Evolutionary conservation across 2,888 invertebrate genomes (phyloP), one percentile per base, ranked within the genome.

Genomic region (Lymantria dispar): DNA sequence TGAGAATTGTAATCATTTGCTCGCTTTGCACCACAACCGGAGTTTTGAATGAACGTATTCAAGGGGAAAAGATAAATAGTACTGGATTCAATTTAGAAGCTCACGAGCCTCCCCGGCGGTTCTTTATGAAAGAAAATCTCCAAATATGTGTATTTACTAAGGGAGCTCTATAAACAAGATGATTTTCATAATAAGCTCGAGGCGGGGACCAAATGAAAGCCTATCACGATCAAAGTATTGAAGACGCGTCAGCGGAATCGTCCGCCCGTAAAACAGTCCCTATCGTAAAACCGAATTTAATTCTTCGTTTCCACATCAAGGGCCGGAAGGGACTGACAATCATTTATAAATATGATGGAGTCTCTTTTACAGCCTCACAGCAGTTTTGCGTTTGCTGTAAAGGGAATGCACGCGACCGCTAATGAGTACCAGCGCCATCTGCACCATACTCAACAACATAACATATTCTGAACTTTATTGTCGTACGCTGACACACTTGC

Each of bases 201-300:
- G 45, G 47, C 58, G 44, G 53, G 60, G 56, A 54, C 53, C 59
- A 61, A 64, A 64, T 66, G 62, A 66, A 65, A 68, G 66, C 66
- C 60, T 68, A 67, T 72, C 64, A 54, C 54, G 58, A 53, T 55
- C 49, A 56, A 58, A 60, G 64, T 64, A 74, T 70, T 58, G 64
- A 48, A 61, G 68, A 51, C 59, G 59, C 62, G 75, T 77, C 78
- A 75, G 76, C 70, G 55, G 62, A 55, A 48, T 63, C 60, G 65
- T 53, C 49, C 54, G 56, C 68, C 5, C 76, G 68, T 75, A 72
- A 72, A 78, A 73, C 68, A 62, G 72, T 64, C 67, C 70, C 65
- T 56, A 67, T 76, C 76, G 70, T 71, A 71, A 74, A 78, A 70
- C n/a, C 63, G 66, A 72, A 68, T 73, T 73, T 73, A 76, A 77